These are phyloP conservation scores for Campoletis sonorensis DNA, from an alignment of 1,140 invertebrate genomes.

Conservation along the genomic window DNA sequence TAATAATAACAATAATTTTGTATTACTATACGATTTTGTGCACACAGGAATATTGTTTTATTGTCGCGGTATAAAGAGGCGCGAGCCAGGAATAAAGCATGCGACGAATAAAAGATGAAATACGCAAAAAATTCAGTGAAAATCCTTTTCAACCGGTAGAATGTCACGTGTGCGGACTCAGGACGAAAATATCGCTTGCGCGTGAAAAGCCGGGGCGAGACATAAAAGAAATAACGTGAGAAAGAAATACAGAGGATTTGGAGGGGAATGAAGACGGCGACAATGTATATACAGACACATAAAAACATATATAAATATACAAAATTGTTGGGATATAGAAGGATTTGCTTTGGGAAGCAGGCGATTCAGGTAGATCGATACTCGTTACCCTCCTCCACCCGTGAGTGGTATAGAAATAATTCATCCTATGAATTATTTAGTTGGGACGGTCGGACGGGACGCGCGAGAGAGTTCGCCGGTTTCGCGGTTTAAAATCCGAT, in stretches of 20 bases:
- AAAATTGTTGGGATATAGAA: slow-evolving; percentile 1
- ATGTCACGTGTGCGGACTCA: too few relatives aligned
- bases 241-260: neutral
- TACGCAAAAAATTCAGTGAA: too few relatives aligned
- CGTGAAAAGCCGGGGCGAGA: too few relatives aligned
- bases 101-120: too few relatives aligned
- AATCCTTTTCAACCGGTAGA: too few relatives aligned
- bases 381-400: slow-evolving; percentile 45
- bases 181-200: too few relatives aligned
- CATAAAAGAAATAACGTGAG: too few relatives aligned
- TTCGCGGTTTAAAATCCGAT: slow-evolving; percentile 62
- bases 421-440: slow-evolving; percentile 67
- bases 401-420: slow-evolving; percentile 61
- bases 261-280: neutral
- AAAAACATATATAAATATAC: slow-evolving; percentile 29
- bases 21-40: too few relatives aligned
- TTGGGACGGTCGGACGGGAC: slow-evolving; percentile 20
- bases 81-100: too few relatives aligned
- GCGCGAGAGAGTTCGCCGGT: neutral
- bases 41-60: too few relatives aligned
- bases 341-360: slow-evolving; percentile 47
- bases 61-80: too few relatives aligned
- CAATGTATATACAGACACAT: neutral
- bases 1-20: too few relatives aligned
- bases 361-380: slow-evolving; percentile 56